phyloP scores from a whole-genome alignment of 2,113 vertebrate species.

The Peromyscus leucopus region DNA sequence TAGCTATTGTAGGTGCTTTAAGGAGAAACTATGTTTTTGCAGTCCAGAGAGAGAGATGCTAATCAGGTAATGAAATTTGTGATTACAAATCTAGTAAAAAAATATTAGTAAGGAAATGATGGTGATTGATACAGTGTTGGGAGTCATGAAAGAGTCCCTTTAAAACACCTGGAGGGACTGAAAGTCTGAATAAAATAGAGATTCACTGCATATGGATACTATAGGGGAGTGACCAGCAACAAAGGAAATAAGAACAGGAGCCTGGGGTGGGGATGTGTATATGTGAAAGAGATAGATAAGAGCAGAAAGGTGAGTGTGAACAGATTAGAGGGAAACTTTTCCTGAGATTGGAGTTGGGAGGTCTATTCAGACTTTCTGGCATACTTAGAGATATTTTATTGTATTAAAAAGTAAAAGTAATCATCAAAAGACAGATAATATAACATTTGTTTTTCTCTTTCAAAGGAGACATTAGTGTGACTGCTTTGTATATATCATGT shows the following conservation, averaged over 20 bases:
- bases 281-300: not conserved
- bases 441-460: not conserved
- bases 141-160: not conserved
- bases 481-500: not conserved
- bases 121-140: not conserved
- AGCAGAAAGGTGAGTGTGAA: not conserved
- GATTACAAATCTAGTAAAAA: not conserved
- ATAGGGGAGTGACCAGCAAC: not conserved
- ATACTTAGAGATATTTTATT: not conserved
- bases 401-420: not conserved
- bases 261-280: fast-evolving
- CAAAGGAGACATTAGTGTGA: not conserved
- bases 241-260: not conserved
- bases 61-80: not conserved
- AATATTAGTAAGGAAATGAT: not conserved
- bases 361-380: too few relatives aligned
- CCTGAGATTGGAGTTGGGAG: not conserved
- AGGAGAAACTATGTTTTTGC: not conserved
- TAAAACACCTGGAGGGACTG: not conserved
- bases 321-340: not conserved
- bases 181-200: not conserved
- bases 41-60: not conserved
- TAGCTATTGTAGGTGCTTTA: not conserved
- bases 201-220: not conserved
- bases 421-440: not conserved